Base-by-base conservation (phyloP, 2,113 vertebrate genomes). In the Lepus europaeus region DNA sequence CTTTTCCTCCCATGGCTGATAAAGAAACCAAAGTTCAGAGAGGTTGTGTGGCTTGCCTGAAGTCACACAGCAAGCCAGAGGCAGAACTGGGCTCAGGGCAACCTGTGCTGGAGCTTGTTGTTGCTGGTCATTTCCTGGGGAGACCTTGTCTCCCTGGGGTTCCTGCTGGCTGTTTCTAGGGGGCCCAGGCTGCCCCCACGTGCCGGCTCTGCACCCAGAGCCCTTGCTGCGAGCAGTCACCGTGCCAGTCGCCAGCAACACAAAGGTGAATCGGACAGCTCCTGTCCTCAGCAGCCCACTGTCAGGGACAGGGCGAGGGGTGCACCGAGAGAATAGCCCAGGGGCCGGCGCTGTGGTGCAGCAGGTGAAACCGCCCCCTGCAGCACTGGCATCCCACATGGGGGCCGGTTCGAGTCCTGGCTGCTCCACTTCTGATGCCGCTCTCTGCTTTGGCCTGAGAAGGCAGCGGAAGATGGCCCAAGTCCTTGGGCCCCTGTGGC, bases 151-250 rank as follows among this genome's bases (percentile, higher is more conserved):
- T 23, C n/a, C 63, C 19, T n/a, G 13, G 39, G 23, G 6, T 36
- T 68, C 74, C 33, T 23, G 19, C 29, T 29, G 77, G n/a, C 45
- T 31, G 13, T 72, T 56, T 59, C 10, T 29, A 31, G 31, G 72
- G 69, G n/a, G 16, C 22, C 23, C 33, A 2, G 66, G 13, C 11
- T 11, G 20, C 0, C 9, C 16, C 2, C 1, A 45, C 5, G 3
- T 20, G 66, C 12, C n/a, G 19, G n/a, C 29, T 20, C 63, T 53
- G 5, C 17, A 9, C 7, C 36, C 1, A 3, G 33, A 49, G 22
- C 12, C 5, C 4, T 0, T 1, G 11, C n/a, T 31, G 9, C 16
- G 16, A 45, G 51, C n/a, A 11, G 23, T 36, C 56, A 31, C 61
- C 0, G 1, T 19, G 59, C 49, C n/a, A 72, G 63, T 5, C n/a